Conservation (phyloP, 2,113 vertebrate genomes). For the Lampris megalopsis region DNA sequence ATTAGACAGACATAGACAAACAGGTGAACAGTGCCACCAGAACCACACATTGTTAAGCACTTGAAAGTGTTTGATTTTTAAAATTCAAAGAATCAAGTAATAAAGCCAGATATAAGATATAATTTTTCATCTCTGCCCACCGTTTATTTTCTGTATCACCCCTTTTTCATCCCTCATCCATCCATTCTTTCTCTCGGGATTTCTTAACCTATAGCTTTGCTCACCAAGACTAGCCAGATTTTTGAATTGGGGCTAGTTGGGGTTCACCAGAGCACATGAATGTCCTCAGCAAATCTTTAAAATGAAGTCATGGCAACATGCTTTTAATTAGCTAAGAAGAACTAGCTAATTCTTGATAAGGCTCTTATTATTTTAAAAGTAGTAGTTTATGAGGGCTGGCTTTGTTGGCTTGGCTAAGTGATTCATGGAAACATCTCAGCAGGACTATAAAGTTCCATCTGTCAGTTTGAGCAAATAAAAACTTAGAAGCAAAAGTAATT, state of each 20-base stretch:
- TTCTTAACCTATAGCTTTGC: neutral
- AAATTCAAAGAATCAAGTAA: slow-evolving; percentile 71
- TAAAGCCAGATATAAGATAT: slow-evolving; percentile 69
- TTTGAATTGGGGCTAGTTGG: neutral
- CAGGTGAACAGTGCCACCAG: neutral
- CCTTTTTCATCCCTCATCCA: neutral
- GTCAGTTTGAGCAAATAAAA: neutral
- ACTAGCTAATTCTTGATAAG: neutral
- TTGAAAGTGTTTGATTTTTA: slow-evolving; percentile 56
- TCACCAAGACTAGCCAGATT: neutral
- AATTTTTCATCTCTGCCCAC: slow-evolving; percentile 58
- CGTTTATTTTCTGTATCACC: slow-evolving; percentile 30
- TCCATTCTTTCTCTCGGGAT: neutral
- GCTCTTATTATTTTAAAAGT: neutral
- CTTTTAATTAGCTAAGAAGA: neutral
- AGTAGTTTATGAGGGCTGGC: no score
- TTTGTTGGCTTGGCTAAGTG: no score
- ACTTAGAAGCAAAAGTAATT: neutral
- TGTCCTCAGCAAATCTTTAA: no score
- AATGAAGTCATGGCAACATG: neutral
- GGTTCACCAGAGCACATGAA: slow-evolving; percentile 12
- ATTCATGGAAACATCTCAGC: neutral
- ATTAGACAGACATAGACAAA: neutral
- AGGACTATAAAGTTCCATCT: neutral
- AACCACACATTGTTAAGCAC: neutral